These are phyloP conservation scores for Bombus sibiricus DNA, from an alignment of 1,140 invertebrate species.

Conservation along the genomic window DNA sequence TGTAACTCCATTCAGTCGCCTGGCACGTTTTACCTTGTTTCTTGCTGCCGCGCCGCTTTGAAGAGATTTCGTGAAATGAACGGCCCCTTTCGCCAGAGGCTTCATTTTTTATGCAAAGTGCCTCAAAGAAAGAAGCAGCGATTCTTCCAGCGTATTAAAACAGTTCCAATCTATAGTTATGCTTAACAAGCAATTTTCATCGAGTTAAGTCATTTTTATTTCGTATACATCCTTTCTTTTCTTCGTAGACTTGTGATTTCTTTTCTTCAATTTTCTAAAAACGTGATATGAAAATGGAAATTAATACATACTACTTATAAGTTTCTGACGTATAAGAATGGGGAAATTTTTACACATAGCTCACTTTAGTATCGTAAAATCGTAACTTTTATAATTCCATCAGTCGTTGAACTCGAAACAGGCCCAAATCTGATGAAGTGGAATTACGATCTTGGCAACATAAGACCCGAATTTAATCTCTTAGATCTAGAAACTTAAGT, in stretches of 20 bases:
- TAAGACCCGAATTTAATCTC: not conserved
- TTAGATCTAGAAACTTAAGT: not conserved
- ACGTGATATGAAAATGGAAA: not conserved
- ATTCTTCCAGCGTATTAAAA: not conserved
- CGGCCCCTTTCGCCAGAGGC: not conserved
- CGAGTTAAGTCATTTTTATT: not conserved
- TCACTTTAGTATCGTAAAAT: not conserved
- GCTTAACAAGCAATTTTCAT: not conserved
- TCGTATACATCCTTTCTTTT: not conserved
- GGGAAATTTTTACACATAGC: not conserved
- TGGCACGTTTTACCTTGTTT: constrained; percentile 36
- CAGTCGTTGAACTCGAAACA: not conserved
- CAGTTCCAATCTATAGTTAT: not conserved
- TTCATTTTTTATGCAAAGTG: not conserved
- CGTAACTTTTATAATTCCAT: not conserved
- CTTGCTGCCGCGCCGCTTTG: constrained; percentile 15
- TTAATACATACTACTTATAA: too few species aligned
- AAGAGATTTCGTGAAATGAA: constrained; percentile 33
- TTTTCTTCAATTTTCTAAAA: not conserved
- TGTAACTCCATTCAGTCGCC: constrained; percentile 45
- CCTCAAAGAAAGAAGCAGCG: too few species aligned
- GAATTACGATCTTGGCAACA: not conserved
- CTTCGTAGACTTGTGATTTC: not conserved
- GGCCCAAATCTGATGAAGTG: not conserved
- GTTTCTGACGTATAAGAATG: not conserved